Percentiles rank a stretch among this genome's conserved stretches.
phyloP scores from a whole-genome alignment of 2,797 vertebrate genomes.

The Threskiornis aethiopicus region DNA sequence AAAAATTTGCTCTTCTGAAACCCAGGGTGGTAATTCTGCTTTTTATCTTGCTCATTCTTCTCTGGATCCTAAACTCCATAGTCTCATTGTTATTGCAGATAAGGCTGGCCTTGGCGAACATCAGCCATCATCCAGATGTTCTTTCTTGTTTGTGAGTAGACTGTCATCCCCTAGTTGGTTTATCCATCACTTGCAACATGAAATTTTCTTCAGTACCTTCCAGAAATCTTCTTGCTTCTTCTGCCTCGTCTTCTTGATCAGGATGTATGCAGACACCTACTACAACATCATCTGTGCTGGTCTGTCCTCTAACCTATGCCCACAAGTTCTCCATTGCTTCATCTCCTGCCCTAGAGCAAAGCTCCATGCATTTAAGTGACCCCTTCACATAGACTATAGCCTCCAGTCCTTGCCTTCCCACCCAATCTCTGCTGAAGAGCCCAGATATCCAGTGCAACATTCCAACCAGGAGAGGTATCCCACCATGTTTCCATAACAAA shows the following conservation, averaged over 20 bases:
- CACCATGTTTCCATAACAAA: background rate
- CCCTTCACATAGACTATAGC: background rate
- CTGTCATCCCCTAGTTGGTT: background rate
- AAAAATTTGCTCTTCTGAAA: background rate
- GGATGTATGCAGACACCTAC: background rate
- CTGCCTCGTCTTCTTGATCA: background rate
- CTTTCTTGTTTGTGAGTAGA: background rate
- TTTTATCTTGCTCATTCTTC: background rate
- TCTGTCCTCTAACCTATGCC: background rate
- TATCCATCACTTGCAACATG: background rate
- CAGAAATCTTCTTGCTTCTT: background rate
- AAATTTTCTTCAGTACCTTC: background rate
- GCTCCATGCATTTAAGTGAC: background rate
- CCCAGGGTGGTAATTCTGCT: background rate
- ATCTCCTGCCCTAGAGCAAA: background rate
- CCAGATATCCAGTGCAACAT: background rate
- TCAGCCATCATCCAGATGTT: background rate
- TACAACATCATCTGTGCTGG: background rate
- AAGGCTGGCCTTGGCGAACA: background rate
- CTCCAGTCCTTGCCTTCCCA: background rate
- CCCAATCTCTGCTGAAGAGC: background rate
- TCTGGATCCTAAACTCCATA: background rate
- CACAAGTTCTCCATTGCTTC: background rate
- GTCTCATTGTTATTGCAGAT: background rate
- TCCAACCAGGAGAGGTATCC: background rate